Evolutionary conservation across 2,888 invertebrate genomes (phyloP).

Genomic region (Aquatica leii): DNA sequence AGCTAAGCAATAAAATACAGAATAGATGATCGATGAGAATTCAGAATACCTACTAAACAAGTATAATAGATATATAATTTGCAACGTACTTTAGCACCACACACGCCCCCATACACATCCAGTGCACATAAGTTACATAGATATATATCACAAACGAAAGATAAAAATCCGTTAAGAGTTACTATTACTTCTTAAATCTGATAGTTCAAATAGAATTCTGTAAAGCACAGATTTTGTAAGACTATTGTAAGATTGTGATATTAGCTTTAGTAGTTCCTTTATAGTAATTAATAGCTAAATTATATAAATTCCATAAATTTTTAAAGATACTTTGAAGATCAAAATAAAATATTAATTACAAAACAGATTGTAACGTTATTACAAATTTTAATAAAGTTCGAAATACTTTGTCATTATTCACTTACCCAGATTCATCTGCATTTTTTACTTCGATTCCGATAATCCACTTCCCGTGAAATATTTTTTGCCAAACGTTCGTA

Average conservation of each 20-base stretch:
- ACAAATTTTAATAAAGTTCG: background rate
- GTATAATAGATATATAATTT: no score
- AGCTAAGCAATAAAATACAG: background rate
- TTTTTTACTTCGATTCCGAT: conserved; percentile 48
- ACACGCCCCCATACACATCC: no score
- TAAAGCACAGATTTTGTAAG: no score
- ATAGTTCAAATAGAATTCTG: no score
- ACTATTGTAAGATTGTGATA: conserved; percentile 9
- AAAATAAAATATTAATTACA: background rate
- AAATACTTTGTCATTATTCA: background rate
- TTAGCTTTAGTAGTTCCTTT: conserved; percentile 10
- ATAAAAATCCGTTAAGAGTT: no score
- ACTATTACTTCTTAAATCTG: no score
- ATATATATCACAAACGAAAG: no score
- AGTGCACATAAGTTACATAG: no score
- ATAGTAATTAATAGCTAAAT: conserved; percentile 1
- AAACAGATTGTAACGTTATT: background rate
- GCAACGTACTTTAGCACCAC: no score
- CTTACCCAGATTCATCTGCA: background rate
- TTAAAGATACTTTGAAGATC: conserved; percentile 1
- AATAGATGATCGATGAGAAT: no score
- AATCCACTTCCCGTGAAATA: conserved; percentile 46
- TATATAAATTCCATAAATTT: conserved; percentile 8
- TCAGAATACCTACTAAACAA: no score
- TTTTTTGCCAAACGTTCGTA: conserved; percentile 44